Conservation (phyloP, 2,888 invertebrate genomes). For the Chaitophorus viminalis region DNA sequence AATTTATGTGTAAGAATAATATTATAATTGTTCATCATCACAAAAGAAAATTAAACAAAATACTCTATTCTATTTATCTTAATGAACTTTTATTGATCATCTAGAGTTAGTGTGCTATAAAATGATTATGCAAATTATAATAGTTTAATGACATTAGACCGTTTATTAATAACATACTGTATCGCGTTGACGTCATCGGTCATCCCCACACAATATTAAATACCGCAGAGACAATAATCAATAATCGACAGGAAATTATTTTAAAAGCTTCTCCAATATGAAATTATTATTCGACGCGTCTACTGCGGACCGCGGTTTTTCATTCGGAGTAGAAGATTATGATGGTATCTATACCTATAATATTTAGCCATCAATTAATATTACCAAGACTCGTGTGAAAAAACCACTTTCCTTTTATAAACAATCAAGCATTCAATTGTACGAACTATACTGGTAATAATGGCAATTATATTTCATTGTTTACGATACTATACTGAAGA, state of each 20-base stretch:
- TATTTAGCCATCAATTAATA: too few species aligned
- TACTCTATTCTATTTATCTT: not conserved
- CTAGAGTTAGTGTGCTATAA: too few species aligned
- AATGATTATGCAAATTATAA: too few species aligned
- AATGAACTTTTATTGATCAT: not conserved
- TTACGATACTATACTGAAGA: too few species aligned
- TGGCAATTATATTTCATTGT: too few species aligned
- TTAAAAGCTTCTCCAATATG: not conserved
- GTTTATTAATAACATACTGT: not conserved
- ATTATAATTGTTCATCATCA: not conserved
- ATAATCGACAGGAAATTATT: slow-evolving; percentile 3
- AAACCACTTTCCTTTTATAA: too few species aligned
- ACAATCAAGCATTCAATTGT: too few species aligned
- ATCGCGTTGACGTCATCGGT: not conserved
- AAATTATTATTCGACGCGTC: not conserved
- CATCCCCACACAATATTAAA: slow-evolving; percentile 1
- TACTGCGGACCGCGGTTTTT: too few species aligned
- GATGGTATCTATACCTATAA: not conserved
- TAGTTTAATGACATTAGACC: not conserved
- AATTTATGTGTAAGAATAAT: not conserved
- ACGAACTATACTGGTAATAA: too few species aligned
- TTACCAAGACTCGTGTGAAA: too few species aligned
- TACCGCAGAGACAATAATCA: slow-evolving; percentile 11
- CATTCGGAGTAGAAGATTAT: not conserved
- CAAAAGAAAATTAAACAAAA: not conserved